phyloP scores from a whole-genome alignment of 2,113 vertebrate species.

The Lonchura striata region DNA sequence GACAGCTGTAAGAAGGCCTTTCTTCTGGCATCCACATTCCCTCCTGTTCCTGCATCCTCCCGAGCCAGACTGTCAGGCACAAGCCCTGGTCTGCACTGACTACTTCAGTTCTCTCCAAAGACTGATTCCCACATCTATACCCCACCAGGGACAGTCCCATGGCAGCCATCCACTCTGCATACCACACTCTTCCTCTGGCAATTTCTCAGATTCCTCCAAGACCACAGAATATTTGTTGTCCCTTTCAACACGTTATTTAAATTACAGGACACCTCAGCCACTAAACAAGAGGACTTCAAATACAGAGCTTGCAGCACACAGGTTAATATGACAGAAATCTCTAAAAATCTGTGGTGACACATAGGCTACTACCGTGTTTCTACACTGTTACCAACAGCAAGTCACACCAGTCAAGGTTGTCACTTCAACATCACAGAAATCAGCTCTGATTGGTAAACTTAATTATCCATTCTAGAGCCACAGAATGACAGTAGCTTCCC shows the following conservation, averaged over 20 bases:
- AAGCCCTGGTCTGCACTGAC: not conserved
- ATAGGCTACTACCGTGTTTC: not conserved
- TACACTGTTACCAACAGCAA: not conserved
- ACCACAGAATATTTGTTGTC: not conserved
- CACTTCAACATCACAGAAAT: not conserved
- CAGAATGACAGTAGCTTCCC: not conserved
- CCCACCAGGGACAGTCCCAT: not conserved
- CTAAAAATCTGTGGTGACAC: not conserved
- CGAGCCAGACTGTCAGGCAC: not conserved
- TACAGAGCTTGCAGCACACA: not conserved
- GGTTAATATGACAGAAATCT: not conserved
- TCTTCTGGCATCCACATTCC: not conserved
- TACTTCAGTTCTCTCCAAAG: not conserved
- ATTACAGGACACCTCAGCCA: not conserved
- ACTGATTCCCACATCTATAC: not conserved
- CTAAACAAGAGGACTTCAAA: not conserved
- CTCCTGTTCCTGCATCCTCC: accelerated
- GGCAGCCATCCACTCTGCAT: accelerated
- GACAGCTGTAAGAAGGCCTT: not conserved
- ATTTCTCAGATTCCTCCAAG: not conserved
- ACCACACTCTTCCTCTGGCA: not conserved
- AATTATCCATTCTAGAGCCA: not conserved
- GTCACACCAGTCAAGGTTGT: not conserved
- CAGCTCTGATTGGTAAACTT: not conserved
- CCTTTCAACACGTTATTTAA: not conserved